Evolutionary conservation across 2,888 invertebrate species (phyloP), one percentile per base, ranked within the genome.

Genomic region (Metacarcinus magister): DNA sequence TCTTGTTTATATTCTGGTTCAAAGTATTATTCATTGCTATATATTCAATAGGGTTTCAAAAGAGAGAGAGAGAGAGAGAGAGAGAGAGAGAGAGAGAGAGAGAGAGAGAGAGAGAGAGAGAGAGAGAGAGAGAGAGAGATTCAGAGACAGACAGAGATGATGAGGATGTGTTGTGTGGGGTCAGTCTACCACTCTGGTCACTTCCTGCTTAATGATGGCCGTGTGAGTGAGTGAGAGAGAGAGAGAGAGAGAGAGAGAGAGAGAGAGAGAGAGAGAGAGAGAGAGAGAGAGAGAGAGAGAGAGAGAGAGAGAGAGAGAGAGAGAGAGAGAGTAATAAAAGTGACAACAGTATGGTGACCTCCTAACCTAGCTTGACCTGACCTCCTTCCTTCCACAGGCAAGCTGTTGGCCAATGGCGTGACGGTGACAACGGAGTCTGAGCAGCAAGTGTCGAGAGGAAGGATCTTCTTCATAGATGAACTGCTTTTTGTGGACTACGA

Each of bases 401-500:
- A 93, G 82, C 94, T 97, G 39, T 39, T 95, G 94, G 96, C 92
- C 87, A 96, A 96, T n/a, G 97, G 97, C 2, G 96, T 96, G 43
- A 92, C 93, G 46, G 95, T 96, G 60, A 54, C 95, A n/a, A 39
- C 93, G 5, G 97, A 97, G 95, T 96, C 93, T 44, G 97, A 96
- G 67, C 44, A 44, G 3, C n/a, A 16, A 3, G 28, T 96, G 7
- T 92, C 94, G 7, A 90, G 95, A 4, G 97, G 97, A 2, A 93
- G 97, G 0, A 82, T 95, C 44, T 97, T 96, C 91, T 89, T 90
- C 28, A 82, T 96, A 8, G 96, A 96, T 13, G 93, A 96, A 32
- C 93, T 97, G 28, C 95, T 97, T 89, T 95, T 96, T 87, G 96
- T 97, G 92, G 95, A 96, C 89, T 92, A 96, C 46, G 95, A 96